Conservation (phyloP, 2,113 vertebrate species). For the Orycteropus afer region DNA sequence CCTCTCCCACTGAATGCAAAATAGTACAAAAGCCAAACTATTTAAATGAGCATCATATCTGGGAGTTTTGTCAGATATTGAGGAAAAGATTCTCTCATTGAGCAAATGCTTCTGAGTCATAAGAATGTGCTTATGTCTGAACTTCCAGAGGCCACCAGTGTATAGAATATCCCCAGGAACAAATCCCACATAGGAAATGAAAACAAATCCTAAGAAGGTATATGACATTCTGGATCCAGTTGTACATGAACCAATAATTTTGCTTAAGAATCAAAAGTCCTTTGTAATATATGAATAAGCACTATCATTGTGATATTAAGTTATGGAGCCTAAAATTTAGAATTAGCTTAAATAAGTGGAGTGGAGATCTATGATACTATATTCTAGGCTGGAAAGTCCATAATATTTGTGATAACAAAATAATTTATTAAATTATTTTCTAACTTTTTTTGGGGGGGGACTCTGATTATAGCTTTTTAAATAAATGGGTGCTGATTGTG, state of each 20-base stretch:
- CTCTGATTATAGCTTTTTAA: neutral
- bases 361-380: neutral
- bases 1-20: neutral
- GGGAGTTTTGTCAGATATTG: neutral
- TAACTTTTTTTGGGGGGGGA: neutral
- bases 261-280: neutral
- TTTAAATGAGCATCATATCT: neutral
- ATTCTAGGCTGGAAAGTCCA: neutral
- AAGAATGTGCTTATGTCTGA: neutral
- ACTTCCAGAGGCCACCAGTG: neutral
- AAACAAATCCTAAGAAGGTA: neutral
- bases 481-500: neutral
- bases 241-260: neutral
- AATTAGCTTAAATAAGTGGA: neutral
- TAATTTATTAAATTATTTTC: slow-evolving; percentile 6
- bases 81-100: neutral
- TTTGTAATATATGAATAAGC: neutral
- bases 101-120: neutral
- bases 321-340: neutral
- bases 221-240: neutral
- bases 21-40: neutral
- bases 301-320: neutral
- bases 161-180: neutral
- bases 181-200: neutral
- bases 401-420: neutral